These are phyloP conservation scores for Drosophila vallismaia DNA, from an alignment of 2,888 invertebrate species.

Conservation along the genomic window DNA sequence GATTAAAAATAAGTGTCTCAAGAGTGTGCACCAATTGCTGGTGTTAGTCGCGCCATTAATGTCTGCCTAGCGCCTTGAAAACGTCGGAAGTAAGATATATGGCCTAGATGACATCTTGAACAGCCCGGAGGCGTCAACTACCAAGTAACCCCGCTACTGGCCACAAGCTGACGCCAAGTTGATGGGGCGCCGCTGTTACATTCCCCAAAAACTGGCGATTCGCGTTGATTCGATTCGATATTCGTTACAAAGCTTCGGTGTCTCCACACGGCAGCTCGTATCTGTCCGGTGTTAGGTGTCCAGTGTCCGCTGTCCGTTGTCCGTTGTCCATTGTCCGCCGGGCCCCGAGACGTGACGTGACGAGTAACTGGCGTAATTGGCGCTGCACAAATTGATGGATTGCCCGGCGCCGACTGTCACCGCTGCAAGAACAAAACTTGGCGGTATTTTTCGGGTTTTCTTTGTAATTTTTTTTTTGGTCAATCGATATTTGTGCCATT, in stretches of 20 bases:
- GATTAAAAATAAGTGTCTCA: neutral
- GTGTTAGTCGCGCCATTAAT: constrained; percentile 42
- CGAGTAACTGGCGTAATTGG: constrained; percentile 80
- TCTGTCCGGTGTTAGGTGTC: constrained; percentile 25
- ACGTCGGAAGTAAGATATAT: constrained; percentile 67
- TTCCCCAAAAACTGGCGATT: constrained; percentile 24
- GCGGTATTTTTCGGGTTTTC: constrained; percentile 66
- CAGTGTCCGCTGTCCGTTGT: constrained; percentile 21
- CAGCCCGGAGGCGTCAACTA: constrained; percentile 58
- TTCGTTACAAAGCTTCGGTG: constrained; percentile 50
- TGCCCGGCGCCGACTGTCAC: constrained; percentile 81
- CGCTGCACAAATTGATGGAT: constrained; percentile 82
- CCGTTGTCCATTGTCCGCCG: constrained; percentile 30
- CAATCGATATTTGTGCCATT: constrained; percentile 66
- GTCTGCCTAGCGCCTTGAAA: constrained; percentile 45
- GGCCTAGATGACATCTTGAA: constrained; percentile 42
- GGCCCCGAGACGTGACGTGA: constrained; percentile 65
- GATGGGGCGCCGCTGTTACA: constrained; percentile 52
- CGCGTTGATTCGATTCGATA: constrained; percentile 33
- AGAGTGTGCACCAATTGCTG: constrained; percentile 6
- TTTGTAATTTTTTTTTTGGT: constrained; percentile 54
- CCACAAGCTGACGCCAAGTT: constrained; percentile 62
- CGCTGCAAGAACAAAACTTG: constrained; percentile 55
- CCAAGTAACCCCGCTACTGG: constrained; percentile 46
- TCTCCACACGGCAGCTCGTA: constrained; percentile 55